A percentile compares a stretch with the other conserved stretches of the same genome.
Evolutionary conservation across 2,888 invertebrate species (phyloP).

Genomic region (Yponomeuta plumbellus): DNA sequence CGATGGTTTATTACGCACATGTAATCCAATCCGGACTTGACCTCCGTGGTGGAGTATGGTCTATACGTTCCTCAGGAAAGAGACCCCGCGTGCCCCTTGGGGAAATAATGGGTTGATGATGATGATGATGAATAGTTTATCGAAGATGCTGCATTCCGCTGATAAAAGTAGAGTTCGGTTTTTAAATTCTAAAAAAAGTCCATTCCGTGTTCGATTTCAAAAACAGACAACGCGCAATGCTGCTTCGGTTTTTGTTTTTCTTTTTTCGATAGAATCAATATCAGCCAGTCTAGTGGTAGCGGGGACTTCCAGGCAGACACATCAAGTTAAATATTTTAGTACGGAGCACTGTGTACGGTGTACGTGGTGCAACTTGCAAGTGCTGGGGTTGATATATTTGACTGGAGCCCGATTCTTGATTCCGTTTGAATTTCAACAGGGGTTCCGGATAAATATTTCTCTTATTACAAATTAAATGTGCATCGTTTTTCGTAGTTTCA

Average conservation of each 20-base stretch:
- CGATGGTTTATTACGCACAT: too few species aligned
- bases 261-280: conserved; percentile 14
- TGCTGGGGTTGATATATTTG: neutral
- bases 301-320: conserved; percentile 13
- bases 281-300: neutral
- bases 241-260: neutral
- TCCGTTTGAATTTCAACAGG: neutral
- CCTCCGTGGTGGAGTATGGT: too few species aligned
- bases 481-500: neutral
- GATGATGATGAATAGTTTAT: too few species aligned
- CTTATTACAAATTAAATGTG: neutral
- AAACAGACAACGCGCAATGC: neutral
- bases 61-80: too few species aligned
- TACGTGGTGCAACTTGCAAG: conserved; percentile 7
- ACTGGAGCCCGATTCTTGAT: neutral
- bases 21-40: too few species aligned
- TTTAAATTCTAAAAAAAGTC: too few species aligned
- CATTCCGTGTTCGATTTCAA: neutral
- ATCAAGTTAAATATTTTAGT: conserved; percentile 16
- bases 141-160: too few species aligned
- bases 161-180: too few species aligned
- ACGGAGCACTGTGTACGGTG: neutral
- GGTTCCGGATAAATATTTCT: neutral
- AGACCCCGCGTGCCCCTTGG: too few species aligned
- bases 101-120: too few species aligned